Base-by-base conservation (phyloP, 2,113 vertebrate genomes). In the Penelope pileata region DNA sequence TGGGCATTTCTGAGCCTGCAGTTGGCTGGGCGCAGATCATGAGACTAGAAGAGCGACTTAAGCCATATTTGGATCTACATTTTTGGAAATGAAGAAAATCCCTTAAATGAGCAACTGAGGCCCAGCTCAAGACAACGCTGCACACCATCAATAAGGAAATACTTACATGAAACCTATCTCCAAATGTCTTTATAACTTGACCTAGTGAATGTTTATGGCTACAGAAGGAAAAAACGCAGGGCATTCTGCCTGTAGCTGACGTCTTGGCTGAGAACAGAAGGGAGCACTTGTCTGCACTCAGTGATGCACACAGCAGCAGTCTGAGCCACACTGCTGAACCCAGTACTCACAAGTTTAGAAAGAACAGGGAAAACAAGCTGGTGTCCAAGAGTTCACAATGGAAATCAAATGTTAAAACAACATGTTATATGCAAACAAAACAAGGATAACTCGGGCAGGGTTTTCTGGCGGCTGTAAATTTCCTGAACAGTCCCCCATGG, bases 391-490 rank as follows among this genome's bases (percentile, higher is more conserved):
- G 83, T 9, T 88, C 79, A 81, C 79, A 62, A 45, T 4, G 47
- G 70, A 80, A 95, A 90, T 13, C 2, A 69, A 94, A 94, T 64
- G 88, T 96, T 96, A 94, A 94, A 96, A 27, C 63, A 96, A 94
- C 80, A 95, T 75, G 59, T 21, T 18, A 54, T 7, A 85, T 40
- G 85, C 75, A 92, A 81, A 90, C 8, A 42, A 75, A 93, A 78
- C 68, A 90, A 0, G 62, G 73, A 83, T 60, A 72, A 40, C 23
- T 68, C 88, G 94, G 93, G 95, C 93, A 86, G 88, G 86, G 78
- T 40, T 73, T 36, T 66, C 77, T 88, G 90, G 90, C 18, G 3
- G 82, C 63, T 40, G 3, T 0, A 2, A 23, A 42, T 10, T 95
- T 93, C 91, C 94, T 90, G 81, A 34, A 18, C 72, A 13, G 2